Base-by-base conservation (phyloP, 2,113 vertebrate genomes). In the Garra rufa region DNA sequence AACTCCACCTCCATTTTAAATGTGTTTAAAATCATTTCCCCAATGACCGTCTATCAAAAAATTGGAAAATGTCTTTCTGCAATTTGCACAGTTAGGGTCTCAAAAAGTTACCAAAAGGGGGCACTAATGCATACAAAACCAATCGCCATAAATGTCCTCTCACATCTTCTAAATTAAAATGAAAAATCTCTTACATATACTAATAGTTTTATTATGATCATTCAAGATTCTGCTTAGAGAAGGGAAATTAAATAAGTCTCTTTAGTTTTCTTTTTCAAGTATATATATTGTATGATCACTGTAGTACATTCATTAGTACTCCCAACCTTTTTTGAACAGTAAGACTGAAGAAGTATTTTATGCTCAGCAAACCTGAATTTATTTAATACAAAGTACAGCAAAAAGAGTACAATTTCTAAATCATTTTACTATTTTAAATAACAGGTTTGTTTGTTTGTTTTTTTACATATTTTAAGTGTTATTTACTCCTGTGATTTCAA, bases 111-210 rank as follows among this genome's bases (percentile, higher is more conserved):
- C 26, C 84, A 85, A 43, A 26, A 85, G 76, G 24, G 10, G 76
- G 50, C 44, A 24, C 34, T n/a, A 67, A 73, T 43, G 38, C 46
- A 86, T 24, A 76, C 15, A 52, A 55, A 55, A 50, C 19, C 17
- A 21, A 38, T 21, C 9, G 9, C 19, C 4, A 41, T 69, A 2
- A 11, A 48, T 48, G 17, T 41, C 3, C 0, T 2, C 1, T 41
- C 0, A 70, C 3, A 48, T 73, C 10, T 26, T 13, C 55, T 1
- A 3, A 63, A 46, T 21, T n/a, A 9, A 69, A 69, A 69, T 69
- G 1, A 38, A 30, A 63, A 8, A 15, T 26, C 24, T 28, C 59
- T 63, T 28, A 63, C 11, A 63, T 17, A 15, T 3, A 65, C 1
- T 17, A 65, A 65, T 65, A 17, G 28, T 63, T 55, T 55, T 19